These are phyloP conservation scores for Gambusia yucatana DNA, from an alignment of 2,797 vertebrate genomes.

Conservation along the genomic window DNA sequence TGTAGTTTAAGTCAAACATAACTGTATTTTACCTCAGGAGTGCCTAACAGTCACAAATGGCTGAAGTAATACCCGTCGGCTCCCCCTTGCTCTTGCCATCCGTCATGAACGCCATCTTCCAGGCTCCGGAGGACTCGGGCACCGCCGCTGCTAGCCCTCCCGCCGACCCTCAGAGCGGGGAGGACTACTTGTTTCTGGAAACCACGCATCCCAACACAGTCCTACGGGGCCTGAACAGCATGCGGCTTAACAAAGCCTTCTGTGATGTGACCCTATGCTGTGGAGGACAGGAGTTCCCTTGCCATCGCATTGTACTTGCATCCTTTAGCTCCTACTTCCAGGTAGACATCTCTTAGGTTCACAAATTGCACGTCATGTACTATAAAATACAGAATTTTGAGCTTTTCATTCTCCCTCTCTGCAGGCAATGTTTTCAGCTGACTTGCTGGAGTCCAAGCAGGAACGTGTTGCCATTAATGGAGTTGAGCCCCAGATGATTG, in stretches of 20 bases:
- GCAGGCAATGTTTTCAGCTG: constrained; percentile 85
- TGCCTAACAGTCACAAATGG: constrained; percentile 69
- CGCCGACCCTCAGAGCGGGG: constrained; percentile 58
- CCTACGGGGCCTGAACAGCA: constrained; percentile 84
- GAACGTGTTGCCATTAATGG: constrained; percentile 86
- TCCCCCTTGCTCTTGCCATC: constrained; percentile 50
- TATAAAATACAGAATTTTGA: background rate
- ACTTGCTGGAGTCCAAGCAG: constrained; percentile 85
- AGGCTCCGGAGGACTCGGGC: constrained; percentile 47
- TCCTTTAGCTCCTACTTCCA: constrained; percentile 88
- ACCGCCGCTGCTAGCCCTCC: constrained; percentile 6
- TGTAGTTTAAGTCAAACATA: background rate
- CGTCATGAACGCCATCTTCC: constrained; percentile 51
- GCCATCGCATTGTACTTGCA: constrained; percentile 85
- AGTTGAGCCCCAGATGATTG: constrained; percentile 86
- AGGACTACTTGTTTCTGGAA: constrained; percentile 84
- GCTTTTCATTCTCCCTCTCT: background rate
- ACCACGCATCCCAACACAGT: constrained; percentile 80
- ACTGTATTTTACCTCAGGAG: constrained; percentile 35
- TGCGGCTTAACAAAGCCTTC: constrained; percentile 85
- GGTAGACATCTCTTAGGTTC: constrained; percentile 55
- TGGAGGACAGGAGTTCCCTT: constrained; percentile 85
- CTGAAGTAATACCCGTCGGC: constrained; percentile 73
- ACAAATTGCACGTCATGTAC: background rate
- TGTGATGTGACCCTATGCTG: constrained; percentile 87